Percentiles rank a stretch among this genome's conserved stretches.
These are phyloP conservation scores for Strigamia crassipes DNA, from an alignment of 2,888 invertebrate genomes.

Conservation along the genomic window DNA sequence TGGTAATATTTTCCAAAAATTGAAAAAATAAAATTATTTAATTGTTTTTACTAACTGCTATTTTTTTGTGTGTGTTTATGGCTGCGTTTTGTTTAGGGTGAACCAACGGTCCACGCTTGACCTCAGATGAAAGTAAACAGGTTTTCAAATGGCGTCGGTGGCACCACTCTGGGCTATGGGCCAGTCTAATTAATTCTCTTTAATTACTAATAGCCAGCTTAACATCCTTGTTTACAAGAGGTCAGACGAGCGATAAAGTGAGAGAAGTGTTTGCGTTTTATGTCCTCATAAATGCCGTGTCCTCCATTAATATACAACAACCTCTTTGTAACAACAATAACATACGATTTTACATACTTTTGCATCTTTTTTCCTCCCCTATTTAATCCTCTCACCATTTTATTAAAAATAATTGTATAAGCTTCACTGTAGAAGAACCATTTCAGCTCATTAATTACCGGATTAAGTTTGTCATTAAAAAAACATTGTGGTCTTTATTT, in stretches of 20 bases:
- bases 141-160: slow-evolving; percentile 45
- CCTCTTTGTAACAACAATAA: slow-evolving; percentile 33
- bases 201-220: slow-evolving; percentile 49
- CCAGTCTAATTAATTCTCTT: slow-evolving; percentile 49
- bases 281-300: slow-evolving; percentile 47
- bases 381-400: background rate
- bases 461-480: slow-evolving; percentile 42
- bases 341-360: slow-evolving; percentile 26
- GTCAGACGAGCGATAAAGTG: slow-evolving; percentile 48
- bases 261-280: slow-evolving; percentile 48
- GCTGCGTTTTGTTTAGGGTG: slow-evolving; percentile 16
- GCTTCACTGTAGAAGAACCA: slow-evolving; percentile 17
- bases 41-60: background rate
- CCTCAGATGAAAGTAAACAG: slow-evolving; percentile 47
- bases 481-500: slow-evolving; percentile 37
- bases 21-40: background rate
- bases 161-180: slow-evolving; percentile 45
- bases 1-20: too few species aligned
- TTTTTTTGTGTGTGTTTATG: background rate
- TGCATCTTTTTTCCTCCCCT: slow-evolving; percentile 6
- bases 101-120: slow-evolving; percentile 44
- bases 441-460: slow-evolving; percentile 37
- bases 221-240: slow-evolving; percentile 49
- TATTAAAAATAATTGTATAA: slow-evolving; percentile 20
- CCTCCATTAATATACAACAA: slow-evolving; percentile 46